Conservation (phyloP, 37 sponge, comb jelly and placozoan genomes). For the Ephydatia muelleri region DNA sequence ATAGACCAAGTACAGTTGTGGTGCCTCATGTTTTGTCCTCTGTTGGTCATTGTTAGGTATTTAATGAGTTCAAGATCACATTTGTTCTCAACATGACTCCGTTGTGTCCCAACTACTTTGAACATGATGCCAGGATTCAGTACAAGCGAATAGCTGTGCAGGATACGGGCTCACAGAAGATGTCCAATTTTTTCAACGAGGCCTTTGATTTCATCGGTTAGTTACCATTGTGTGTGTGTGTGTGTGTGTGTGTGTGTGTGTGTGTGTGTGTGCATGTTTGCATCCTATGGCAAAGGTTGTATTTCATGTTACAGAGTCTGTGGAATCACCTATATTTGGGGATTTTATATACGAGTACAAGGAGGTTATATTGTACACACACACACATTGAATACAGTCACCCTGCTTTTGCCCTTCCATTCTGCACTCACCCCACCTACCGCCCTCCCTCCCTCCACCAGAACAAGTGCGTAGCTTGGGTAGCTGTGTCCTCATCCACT, state of each 20-base stretch:
- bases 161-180: conserved; percentile 78
- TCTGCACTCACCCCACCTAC: too few species aligned
- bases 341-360: too few species aligned
- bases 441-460: conserved; percentile 17
- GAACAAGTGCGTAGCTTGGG: conserved; percentile 66
- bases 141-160: conserved; percentile 79
- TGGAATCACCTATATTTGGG: too few species aligned
- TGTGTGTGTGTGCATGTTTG: background rate
- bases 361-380: too few species aligned
- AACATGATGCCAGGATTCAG: conserved; percentile 31
- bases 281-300: too few species aligned
- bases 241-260: background rate
- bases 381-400: too few species aligned
- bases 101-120: conserved; percentile 66
- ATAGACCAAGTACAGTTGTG: too few species aligned
- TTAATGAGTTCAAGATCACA: conserved; percentile 48
- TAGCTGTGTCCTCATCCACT: conserved; percentile 81
- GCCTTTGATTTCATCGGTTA: conserved; percentile 92
- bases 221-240: background rate
- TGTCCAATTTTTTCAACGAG: conserved; percentile 73
- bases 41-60: conserved; percentile 37
- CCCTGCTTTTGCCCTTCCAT: too few species aligned
- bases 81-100: conserved; percentile 79
- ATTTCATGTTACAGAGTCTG: too few species aligned
- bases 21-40: too few species aligned